Evolutionary conservation across 1,140 invertebrate genomes (phyloP), one percentile per base, ranked within the genome.

Genomic region (Eueides isabella): DNA sequence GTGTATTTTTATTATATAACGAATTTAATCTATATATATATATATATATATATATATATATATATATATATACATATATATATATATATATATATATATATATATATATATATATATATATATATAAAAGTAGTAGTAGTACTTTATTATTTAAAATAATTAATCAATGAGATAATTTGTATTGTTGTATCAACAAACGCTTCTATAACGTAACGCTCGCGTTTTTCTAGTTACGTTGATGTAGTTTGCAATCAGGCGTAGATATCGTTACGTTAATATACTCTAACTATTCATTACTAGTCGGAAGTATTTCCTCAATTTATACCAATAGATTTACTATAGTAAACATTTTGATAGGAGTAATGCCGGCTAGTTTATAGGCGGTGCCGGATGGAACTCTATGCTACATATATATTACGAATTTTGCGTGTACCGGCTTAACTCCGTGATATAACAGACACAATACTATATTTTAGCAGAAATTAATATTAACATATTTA

Each of bases 221-320:
- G 77, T 79, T 86, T 86, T 86, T 81, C 80, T 64, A 66, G 77
- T 86, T 89, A 87, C 85, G 85, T 86, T 66, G 73, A 74, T 70
- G 74, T 67, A 78, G 73, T 65, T 66, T 68, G 78, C 80, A 83
- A 74, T 82, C 78, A 86, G 82, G 76, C 86, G 82, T 86, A 74
- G 75, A 79, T 74, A 70, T 77, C 71, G 80, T 83, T 85, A 84
- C 81, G 79, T 83, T 86, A 35, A 72, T 76, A 67, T 76, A 67
- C 75, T 72, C 55, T 66, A 84, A 79, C 61, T 71, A 63, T 67
- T 71, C 66, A 73, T 86, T 83, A 82, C 77, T 67, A 85, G 79
- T 85, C 86, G 88, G 88, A 90, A 90, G 80, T 75, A 70, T 81
- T 89, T 88, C 88, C 87, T 84, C 33, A 69, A 80, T 77, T 80